Percentiles rank a stretch among this genome's conserved stretches.
phyloP scores from a whole-genome alignment of 2,797 vertebrate genomes.

The Artibeus jamaicensis region DNA sequence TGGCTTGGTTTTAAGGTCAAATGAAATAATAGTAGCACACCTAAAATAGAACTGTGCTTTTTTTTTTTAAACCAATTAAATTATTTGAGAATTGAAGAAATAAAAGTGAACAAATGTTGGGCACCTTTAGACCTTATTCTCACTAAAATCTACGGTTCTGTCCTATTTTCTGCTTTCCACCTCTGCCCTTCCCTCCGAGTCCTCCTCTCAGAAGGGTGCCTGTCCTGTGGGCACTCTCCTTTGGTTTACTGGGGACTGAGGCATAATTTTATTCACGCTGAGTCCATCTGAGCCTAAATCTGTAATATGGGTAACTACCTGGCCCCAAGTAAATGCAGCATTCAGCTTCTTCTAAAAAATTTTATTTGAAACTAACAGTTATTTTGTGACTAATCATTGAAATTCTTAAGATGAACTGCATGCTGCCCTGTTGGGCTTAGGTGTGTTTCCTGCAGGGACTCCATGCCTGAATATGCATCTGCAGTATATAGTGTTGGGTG shows the following conservation, averaged over 20 bases:
- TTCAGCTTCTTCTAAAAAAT: background rate
- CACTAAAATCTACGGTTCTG: background rate
- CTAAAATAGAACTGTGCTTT: slow-evolving; percentile 25
- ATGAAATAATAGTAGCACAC: background rate
- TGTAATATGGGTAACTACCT: background rate
- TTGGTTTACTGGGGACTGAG: background rate
- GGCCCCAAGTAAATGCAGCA: background rate
- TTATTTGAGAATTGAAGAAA: background rate
- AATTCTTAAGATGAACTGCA: background rate
- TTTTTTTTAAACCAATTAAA: background rate
- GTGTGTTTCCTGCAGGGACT: background rate
- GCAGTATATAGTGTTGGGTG: background rate
- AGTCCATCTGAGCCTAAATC: background rate
- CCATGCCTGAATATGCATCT: background rate
- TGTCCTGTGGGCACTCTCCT: background rate
- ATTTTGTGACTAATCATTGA: background rate
- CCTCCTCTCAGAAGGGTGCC: background rate
- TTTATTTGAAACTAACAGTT: background rate
- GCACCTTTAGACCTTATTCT: background rate
- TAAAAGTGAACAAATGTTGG: background rate
- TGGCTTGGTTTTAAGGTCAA: slow-evolving; percentile 24
- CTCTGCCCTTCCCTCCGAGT: background rate
- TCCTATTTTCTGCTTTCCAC: background rate
- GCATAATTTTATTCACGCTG: background rate
- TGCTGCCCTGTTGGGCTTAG: background rate